phyloP scores from a whole-genome alignment of 2,888 invertebrate species.

The Cerastoderma edule region DNA sequence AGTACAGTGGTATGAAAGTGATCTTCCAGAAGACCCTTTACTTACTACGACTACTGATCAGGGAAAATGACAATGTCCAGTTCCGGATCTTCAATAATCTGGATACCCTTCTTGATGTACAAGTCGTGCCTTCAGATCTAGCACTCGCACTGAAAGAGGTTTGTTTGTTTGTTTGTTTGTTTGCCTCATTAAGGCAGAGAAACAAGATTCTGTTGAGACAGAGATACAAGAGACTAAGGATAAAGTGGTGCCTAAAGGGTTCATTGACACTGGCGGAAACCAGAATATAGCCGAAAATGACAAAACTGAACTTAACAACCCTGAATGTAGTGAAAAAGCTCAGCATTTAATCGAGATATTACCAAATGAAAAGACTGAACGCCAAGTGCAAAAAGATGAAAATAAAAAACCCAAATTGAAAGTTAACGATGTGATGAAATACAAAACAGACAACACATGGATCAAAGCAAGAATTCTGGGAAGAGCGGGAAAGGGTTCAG shows the following conservation, averaged over 20 bases:
- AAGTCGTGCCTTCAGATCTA: slow-evolving; percentile 79
- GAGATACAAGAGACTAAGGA: no score
- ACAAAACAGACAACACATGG: slow-evolving; percentile 32
- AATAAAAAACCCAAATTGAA: slow-evolving; percentile 30
- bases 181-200: no score
- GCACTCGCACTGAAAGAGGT: slow-evolving; percentile 82
- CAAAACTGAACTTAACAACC: no score
- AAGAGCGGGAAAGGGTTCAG: slow-evolving; percentile 45
- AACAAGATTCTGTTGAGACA: no score
- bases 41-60: slow-evolving; percentile 76
- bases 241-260: no score
- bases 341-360: neutral
- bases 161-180: no score
- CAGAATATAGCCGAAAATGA: neutral
- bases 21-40: slow-evolving; percentile 80
- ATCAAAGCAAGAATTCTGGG: slow-evolving; percentile 37
- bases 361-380: neutral
- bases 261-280: no score
- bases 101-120: slow-evolving; percentile 80
- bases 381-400: neutral
- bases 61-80: slow-evolving; percentile 81
- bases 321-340: no score
- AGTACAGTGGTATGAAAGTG: slow-evolving; percentile 79
- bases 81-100: slow-evolving; percentile 79
- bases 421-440: slow-evolving; percentile 32